Conservation (phyloP, 2,113 vertebrate genomes). For the Lophura nycthemera region DNA sequence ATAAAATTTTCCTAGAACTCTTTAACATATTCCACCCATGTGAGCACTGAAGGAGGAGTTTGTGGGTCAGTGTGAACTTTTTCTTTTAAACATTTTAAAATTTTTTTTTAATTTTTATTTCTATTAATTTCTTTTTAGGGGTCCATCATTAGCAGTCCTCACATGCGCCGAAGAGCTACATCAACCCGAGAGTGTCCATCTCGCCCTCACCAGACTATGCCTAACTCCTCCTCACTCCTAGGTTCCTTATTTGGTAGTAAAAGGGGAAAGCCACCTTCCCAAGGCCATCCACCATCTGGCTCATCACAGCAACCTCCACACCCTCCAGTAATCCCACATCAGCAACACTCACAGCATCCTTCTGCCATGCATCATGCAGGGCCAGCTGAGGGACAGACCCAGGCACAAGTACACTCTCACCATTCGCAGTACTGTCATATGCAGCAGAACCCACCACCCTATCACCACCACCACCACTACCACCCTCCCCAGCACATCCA, state of each 20-base stretch:
- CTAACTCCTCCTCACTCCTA: constrained; percentile 93
- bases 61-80: constrained; percentile 71
- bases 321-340: constrained; percentile 82
- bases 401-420: constrained; percentile 79
- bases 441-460: constrained; percentile 92
- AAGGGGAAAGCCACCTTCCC: constrained; percentile 86
- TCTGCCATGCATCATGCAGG: constrained; percentile 82
- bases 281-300: constrained; percentile 77
- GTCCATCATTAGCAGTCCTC: constrained; percentile 99
- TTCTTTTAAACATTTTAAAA: constrained; percentile 65
- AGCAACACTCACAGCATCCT: constrained; percentile 75
- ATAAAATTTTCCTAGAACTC: background rate
- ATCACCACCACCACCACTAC: constrained; percentile 95
- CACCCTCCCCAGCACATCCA: constrained; percentile 89
- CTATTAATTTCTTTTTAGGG: constrained; percentile 92
- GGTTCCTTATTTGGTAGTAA: constrained; percentile 93
- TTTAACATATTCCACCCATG: constrained; percentile 14
- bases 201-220: constrained; percentile 89
- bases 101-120: constrained; percentile 81
- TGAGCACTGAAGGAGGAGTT: constrained; percentile 59
- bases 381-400: constrained; percentile 78
- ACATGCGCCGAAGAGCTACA: constrained; percentile 90
- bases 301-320: constrained; percentile 78
- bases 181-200: constrained; percentile 93
- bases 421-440: constrained; percentile 89